A percentile compares a stretch with the other conserved stretches of the same genome.
These are phyloP conservation scores for Limnephilus lunatus DNA, from an alignment of 2,888 invertebrate species.

Conservation along the genomic window DNA sequence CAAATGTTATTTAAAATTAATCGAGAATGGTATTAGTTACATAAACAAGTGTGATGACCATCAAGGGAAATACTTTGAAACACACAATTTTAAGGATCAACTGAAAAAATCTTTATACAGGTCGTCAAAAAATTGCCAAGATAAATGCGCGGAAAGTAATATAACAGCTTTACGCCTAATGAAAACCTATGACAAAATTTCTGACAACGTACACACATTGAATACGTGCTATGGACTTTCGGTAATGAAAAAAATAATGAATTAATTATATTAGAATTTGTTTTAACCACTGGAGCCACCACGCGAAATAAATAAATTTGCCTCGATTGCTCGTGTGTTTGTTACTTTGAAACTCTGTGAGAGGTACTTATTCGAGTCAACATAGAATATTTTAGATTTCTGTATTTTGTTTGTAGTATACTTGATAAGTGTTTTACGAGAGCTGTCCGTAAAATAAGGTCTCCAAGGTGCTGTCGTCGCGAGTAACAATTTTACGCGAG, in stretches of 20 bases:
- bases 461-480: too few relatives aligned
- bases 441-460: too few relatives aligned
- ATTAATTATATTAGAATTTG: too few relatives aligned
- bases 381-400: too few relatives aligned
- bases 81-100: background rate
- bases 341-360: too few relatives aligned
- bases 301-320: too few relatives aligned
- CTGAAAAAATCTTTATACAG: background rate
- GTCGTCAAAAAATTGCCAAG: background rate
- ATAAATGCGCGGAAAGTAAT: background rate
- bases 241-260: background rate
- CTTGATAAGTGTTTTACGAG: too few relatives aligned
- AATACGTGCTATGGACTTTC: constrained; percentile 28
- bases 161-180: background rate
- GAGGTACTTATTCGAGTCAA: too few relatives aligned
- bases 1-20: background rate
- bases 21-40: background rate
- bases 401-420: too few relatives aligned
- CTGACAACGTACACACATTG: constrained; percentile 5
- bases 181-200: constrained; percentile 26
- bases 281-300: too few relatives aligned
- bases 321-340: too few relatives aligned
- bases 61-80: background rate
- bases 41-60: background rate
- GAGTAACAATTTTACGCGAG: too few relatives aligned